Evolutionary conservation across 2,797 vertebrate species (phyloP).

Genomic region (Lophius americanus): DNA sequence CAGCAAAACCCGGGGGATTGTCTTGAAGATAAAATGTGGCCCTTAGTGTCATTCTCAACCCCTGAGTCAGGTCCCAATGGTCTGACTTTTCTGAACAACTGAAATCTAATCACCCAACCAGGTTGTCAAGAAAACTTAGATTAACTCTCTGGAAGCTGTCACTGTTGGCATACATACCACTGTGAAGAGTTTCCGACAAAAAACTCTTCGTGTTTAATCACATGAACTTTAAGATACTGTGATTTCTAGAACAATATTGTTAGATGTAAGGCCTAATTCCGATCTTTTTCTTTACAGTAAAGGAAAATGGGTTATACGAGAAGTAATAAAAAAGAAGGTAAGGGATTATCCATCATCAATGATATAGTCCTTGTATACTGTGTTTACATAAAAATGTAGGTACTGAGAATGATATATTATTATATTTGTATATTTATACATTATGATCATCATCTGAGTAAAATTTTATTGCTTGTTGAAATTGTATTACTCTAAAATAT

Average conservation of each 20-base stretch:
- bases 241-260: neutral
- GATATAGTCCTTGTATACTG: neutral
- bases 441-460: neutral
- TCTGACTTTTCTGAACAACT: neutral
- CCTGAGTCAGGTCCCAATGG: conserved; percentile 19
- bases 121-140: conserved; percentile 1
- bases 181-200: neutral
- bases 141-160: neutral
- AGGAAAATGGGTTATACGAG: neutral
- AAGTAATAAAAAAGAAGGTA: too few relatives aligned
- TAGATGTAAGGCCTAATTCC: neutral
- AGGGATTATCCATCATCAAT: too few relatives aligned
- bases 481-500: neutral
- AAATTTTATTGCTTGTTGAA: neutral
- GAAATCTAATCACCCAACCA: neutral
- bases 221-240: neutral
- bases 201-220: neutral
- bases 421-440: too few relatives aligned
- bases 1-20: conserved; percentile 18
- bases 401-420: neutral
- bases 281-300: neutral
- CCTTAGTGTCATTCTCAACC: neutral
- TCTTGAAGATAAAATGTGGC: conserved; percentile 2
- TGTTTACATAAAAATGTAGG: neutral
- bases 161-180: neutral